Conservation (phyloP, 2,113 vertebrate genomes). For the Suncus etruscus region DNA sequence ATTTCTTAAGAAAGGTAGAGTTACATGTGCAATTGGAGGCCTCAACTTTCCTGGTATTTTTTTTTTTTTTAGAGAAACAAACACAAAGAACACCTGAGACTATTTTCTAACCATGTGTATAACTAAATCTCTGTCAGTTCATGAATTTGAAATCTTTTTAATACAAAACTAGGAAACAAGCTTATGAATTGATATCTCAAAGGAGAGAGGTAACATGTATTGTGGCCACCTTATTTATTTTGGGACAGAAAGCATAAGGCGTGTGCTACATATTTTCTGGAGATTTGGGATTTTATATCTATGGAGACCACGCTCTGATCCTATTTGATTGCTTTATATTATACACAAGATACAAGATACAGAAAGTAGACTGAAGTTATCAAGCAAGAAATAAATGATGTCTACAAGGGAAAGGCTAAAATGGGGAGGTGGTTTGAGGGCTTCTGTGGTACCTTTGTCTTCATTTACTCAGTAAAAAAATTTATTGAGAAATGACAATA, state of each 20-base stretch:
- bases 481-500: neutral
- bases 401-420: neutral
- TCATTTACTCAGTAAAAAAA: neutral
- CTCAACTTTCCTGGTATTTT: slow-evolving; percentile 30
- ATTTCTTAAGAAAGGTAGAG: neutral
- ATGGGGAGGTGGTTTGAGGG: neutral
- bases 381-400: neutral
- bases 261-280: slow-evolving; percentile 10
- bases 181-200: neutral
- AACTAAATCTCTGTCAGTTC: neutral
- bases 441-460: neutral
- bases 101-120: neutral
- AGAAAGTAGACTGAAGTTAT: neutral
- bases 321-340: neutral
- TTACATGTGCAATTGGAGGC: neutral
- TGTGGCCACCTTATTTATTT: neutral
- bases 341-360: neutral
- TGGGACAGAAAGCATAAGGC: neutral
- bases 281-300: slow-evolving; percentile 18
- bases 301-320: neutral
- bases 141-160: neutral
- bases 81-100: neutral
- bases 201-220: slow-evolving; percentile 38
- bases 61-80: neutral
- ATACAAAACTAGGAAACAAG: neutral